Percentiles rank a stretch among this genome's conserved stretches.
Conservation (phyloP, 2,113 vertebrate genomes). For the Archocentrus centrarchus region DNA sequence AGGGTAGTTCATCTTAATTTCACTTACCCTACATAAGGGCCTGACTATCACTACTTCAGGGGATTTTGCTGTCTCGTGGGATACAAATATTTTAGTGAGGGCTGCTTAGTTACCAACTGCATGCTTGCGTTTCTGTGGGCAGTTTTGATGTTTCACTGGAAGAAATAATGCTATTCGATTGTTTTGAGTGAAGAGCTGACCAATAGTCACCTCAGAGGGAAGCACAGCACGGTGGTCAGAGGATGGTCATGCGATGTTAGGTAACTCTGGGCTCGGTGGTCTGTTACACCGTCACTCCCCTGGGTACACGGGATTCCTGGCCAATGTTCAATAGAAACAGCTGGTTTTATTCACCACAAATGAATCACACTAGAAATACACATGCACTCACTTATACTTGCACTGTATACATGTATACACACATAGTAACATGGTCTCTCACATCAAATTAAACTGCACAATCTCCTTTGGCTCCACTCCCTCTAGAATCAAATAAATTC, state of each 20-base stretch:
- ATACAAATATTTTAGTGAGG: conserved; percentile 14
- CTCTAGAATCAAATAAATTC: conserved; percentile 64
- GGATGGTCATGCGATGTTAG: conserved; percentile 46
- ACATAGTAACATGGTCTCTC: conserved; percentile 34
- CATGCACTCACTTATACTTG: conserved; percentile 55
- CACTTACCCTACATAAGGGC: background rate
- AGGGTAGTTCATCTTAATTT: background rate
- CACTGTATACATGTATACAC: conserved; percentile 39
- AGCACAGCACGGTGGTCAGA: conserved; percentile 33
- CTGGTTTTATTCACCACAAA: conserved; percentile 76
- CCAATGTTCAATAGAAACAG: conserved; percentile 73
- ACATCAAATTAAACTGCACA: conserved; percentile 55
- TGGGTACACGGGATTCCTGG: conserved; percentile 50
- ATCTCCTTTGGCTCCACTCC: conserved; percentile 58
- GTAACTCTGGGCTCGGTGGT: conserved; percentile 50
- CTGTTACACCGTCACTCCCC: conserved; percentile 32
- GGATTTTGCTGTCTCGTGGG: background rate
- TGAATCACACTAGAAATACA: conserved; percentile 62
- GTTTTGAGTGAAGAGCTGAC: conserved; percentile 25
- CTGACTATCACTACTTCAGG: background rate
- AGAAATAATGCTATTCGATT: background rate
- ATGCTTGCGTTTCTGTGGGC: background rate
- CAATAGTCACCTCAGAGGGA: conserved; percentile 38
- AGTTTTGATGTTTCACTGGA: background rate
- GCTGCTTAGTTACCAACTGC: background rate